phyloP scores from a whole-genome alignment of 2,797 vertebrate species.

The Petrocephalus sullivani region DNA sequence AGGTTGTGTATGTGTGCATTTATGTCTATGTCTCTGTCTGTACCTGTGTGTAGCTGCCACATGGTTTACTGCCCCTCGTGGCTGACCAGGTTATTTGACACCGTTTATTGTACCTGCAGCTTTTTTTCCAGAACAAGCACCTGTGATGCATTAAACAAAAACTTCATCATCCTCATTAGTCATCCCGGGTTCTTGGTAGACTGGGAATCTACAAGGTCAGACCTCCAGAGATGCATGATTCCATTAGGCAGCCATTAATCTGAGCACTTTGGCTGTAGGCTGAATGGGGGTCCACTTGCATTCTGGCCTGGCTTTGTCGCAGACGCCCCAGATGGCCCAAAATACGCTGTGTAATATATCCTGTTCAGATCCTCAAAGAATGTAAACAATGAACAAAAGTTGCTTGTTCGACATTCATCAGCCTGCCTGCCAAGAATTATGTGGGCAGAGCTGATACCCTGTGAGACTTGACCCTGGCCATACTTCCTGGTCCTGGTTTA shows the following conservation, averaged over 20 bases:
- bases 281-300: conserved; percentile 52
- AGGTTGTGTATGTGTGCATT: background rate
- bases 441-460: conserved; percentile 54
- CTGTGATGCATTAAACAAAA: conserved; percentile 37
- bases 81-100: background rate
- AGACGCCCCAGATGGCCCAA: conserved; percentile 42
- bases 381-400: conserved; percentile 65
- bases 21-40: conserved; percentile 8
- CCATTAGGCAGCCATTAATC: conserved; percentile 47
- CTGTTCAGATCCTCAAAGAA: conserved; percentile 51
- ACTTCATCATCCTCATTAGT: conserved; percentile 25
- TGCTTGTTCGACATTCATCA: conserved; percentile 53
- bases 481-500: conserved; percentile 32
- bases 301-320: conserved; percentile 55
- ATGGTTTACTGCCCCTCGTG: background rate
- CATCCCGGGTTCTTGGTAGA: conserved; percentile 31
- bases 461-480: conserved; percentile 44
- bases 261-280: conserved; percentile 39
- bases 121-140: conserved; percentile 31
- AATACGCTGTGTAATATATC: conserved; percentile 59
- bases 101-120: background rate
- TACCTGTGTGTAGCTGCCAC: background rate
- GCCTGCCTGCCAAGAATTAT: conserved; percentile 46
- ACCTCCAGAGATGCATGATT: conserved; percentile 41
- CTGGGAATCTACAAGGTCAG: conserved; percentile 29